Percentiles rank a stretch among this genome's conserved stretches.
These are phyloP conservation scores for Hemithea aestivaria DNA, from an alignment of 2,888 invertebrate species.

Conservation along the genomic window DNA sequence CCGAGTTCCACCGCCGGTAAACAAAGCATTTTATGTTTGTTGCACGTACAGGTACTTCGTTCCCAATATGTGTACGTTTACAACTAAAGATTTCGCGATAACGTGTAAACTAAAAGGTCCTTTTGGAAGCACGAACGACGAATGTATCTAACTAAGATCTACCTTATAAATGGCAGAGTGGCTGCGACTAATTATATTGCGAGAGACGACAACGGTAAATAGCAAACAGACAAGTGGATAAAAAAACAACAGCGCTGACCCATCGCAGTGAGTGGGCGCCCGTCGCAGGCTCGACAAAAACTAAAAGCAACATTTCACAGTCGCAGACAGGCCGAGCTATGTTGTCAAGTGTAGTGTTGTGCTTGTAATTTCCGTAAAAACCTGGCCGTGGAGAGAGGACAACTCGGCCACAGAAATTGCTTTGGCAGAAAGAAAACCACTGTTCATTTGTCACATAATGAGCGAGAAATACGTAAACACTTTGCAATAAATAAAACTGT, in stretches of 20 bases:
- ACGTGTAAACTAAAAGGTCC: neutral
- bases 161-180: neutral
- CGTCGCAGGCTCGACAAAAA: conserved; percentile 17
- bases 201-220: conserved; percentile 5
- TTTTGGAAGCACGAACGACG: too few relatives aligned
- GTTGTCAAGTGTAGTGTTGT: conserved; percentile 30
- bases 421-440: neutral
- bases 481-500: too few relatives aligned
- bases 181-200: conserved; percentile 1
- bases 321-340: conserved; percentile 11
- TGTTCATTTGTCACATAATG: too few relatives aligned
- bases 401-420: conserved; percentile 22
- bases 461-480: too few relatives aligned
- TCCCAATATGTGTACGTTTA: conserved; percentile 7
- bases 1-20: conserved; percentile 20
- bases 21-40: conserved; percentile 25
- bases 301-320: conserved; percentile 22
- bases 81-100: conserved; percentile 4
- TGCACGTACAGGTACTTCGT: conserved; percentile 19
- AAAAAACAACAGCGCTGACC: neutral
- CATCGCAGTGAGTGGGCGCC: conserved; percentile 2
- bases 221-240: neutral
- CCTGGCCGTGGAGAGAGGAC: conserved; percentile 20
- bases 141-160: too few relatives aligned
- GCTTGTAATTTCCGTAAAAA: conserved; percentile 40